Percentiles rank a stretch among this genome's conserved stretches.
Evolutionary conservation across 2,888 invertebrate species (phyloP).

Genomic region (Trichopoda pennipes): DNA sequence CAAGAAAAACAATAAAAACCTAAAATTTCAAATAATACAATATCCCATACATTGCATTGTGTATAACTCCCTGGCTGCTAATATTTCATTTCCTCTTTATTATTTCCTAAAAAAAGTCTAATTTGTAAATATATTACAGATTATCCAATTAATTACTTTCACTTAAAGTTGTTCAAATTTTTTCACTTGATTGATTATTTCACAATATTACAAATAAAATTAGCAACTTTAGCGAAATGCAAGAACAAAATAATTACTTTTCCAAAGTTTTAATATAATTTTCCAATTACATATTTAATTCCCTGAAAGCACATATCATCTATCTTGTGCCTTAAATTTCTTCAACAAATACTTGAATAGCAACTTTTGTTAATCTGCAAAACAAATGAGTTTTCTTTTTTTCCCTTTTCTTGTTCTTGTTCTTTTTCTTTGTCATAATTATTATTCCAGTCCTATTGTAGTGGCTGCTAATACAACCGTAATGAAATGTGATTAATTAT

Average conservation of each 20-base stretch:
- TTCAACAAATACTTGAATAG: too few species aligned
- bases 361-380: not conserved
- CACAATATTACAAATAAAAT: not conserved
- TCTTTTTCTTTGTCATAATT: not conserved
- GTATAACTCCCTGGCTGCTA: too few species aligned
- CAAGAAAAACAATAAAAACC: too few species aligned
- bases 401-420: too few species aligned
- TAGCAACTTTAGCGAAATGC: not conserved
- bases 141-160: not conserved
- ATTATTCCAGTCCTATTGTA: constrained; percentile 17
- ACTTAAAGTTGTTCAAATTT: not conserved
- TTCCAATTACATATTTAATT: not conserved
- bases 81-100: too few species aligned
- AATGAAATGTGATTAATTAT: constrained; percentile 43
- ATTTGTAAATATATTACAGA: not conserved
- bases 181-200: constrained; percentile 29
- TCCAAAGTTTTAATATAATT: not conserved
- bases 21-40: too few species aligned
- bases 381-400: not conserved
- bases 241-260: constrained; percentile 1
- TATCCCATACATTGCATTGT: too few species aligned
- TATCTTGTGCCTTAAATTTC: not conserved
- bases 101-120: not conserved
- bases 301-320: not conserved
- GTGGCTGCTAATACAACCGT: not conserved